Conservation (phyloP, 64 coral and sea anemone genomes). For the Stichodactyla mertensii region DNA sequence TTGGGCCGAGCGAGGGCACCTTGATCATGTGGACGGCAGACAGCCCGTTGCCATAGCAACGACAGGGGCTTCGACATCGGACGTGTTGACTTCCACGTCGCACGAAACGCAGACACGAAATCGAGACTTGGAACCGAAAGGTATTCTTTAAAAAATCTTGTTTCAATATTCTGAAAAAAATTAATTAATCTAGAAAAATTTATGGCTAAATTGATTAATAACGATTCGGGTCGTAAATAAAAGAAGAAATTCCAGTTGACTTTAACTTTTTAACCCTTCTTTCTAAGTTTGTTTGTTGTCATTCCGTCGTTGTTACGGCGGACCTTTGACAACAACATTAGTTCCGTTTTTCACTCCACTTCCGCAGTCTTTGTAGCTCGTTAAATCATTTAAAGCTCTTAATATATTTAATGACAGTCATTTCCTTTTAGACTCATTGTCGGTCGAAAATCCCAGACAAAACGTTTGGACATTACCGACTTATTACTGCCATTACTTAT, state of each 20-base stretch:
- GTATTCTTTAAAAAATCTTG: conserved; percentile 7
- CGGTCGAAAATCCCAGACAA: background rate
- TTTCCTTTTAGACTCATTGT: too few relatives aligned
- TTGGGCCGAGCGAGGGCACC: background rate
- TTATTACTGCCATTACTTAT: too few relatives aligned
- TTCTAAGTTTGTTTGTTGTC: background rate
- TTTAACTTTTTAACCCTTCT: background rate
- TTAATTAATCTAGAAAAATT: background rate
- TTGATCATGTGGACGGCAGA: background rate
- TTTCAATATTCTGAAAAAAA: background rate
- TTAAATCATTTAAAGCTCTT: background rate
- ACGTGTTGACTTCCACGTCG: conserved; percentile 43
- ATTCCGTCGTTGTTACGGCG: background rate
- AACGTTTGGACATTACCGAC: background rate
- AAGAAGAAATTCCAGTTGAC: background rate
- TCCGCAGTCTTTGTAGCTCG: background rate
- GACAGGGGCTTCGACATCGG: conserved; percentile 49
- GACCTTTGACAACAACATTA: background rate
- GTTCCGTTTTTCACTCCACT: background rate
- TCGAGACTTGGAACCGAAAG: conserved; percentile 81
- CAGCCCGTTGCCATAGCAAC: conserved; percentile 44
- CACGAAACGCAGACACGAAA: conserved; percentile 87
- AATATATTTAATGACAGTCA: background rate
- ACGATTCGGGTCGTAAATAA: background rate
- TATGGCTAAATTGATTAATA: background rate